Evolutionary conservation across 1,140 invertebrate genomes (phyloP), one percentile per base, ranked within the genome.

Genomic region (Cyclina sinensis): DNA sequence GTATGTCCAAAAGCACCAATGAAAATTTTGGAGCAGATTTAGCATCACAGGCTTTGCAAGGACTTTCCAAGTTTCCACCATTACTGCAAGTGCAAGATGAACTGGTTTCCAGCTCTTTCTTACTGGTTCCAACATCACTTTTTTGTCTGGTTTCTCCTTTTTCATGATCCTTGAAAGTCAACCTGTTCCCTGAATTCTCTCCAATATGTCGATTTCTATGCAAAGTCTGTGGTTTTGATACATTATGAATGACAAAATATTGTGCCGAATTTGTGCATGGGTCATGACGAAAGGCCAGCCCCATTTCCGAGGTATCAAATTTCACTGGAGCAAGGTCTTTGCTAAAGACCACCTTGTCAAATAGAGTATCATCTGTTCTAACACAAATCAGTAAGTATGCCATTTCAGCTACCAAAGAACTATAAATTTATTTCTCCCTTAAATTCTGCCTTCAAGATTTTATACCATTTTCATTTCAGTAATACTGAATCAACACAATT

Each of bases 381-480:
- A 91, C 86, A 85, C 85, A 91, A 24, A 92, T 57, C 5, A 92
- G 30, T 16, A 89, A 39, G 30, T 85, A 59, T 43, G 88, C 88
- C 91, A 92, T 92, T 46, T 32, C 35, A 54, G 5, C 57, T 62
- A n/a, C n/a, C n/a, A n/a, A n/a, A n/a, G n/a, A n/a, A n/a, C n/a
- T n/a, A n/a, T n/a, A n/a, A n/a, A n/a, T n/a, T n/a, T n/a, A n/a
- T n/a, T n/a, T n/a, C n/a, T n/a, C n/a, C n/a, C n/a, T n/a, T n/a
- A n/a, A n/a, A n/a, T n/a, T n/a, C n/a, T n/a, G n/a, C n/a, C n/a
- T n/a, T n/a, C n/a, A n/a, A n/a, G n/a, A n/a, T n/a, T n/a, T n/a
- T n/a, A n/a, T n/a, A n/a, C n/a, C n/a, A n/a, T n/a, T n/a, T n/a
- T n/a, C n/a, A n/a, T n/a, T n/a, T n/a, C n/a, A n/a, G n/a, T n/a